phyloP scores from a whole-genome alignment of 2,888 invertebrate genomes.

The Gasteruption jaculator region DNA sequence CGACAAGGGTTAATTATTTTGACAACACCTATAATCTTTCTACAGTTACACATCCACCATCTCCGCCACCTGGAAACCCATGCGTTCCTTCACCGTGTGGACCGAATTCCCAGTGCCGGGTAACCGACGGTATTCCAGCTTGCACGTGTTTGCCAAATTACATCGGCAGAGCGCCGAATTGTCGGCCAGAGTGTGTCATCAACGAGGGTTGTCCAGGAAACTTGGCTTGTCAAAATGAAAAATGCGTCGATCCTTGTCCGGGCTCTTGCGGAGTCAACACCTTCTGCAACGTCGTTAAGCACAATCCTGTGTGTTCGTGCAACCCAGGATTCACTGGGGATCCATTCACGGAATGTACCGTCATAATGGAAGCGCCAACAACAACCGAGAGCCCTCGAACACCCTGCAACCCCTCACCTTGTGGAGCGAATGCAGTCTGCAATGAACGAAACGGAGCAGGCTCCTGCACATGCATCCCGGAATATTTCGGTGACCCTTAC shows the following conservation, averaged over 20 bases:
- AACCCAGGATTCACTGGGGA: slow-evolving; percentile 76
- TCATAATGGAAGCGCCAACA: slow-evolving; percentile 50
- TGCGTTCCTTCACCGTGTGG: slow-evolving; percentile 83
- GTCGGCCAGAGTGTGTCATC: slow-evolving; percentile 80
- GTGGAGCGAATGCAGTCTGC: slow-evolving; percentile 81
- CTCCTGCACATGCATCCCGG: slow-evolving; percentile 75
- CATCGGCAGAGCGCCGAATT: slow-evolving; percentile 79
- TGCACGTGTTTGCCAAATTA: slow-evolving; percentile 78
- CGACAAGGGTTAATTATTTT: neutral
- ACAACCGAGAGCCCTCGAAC: slow-evolving; percentile 61
- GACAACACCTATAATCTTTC: neutral
- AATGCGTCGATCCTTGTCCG: slow-evolving; percentile 78
- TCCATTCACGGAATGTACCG: slow-evolving; percentile 73
- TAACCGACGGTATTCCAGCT: slow-evolving; percentile 70
- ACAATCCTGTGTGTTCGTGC: slow-evolving; percentile 80
- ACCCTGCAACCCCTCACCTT: slow-evolving; percentile 83
- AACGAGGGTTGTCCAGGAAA: slow-evolving; percentile 82
- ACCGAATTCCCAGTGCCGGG: slow-evolving; percentile 76
- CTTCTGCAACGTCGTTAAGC: slow-evolving; percentile 75
- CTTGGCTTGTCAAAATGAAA: slow-evolving; percentile 77
- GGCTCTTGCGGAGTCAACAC: slow-evolving; percentile 80
- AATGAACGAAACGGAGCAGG: slow-evolving; percentile 79
- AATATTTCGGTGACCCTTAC: slow-evolving; percentile 85
- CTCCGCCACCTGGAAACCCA: slow-evolving; percentile 62
- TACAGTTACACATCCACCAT: slow-evolving; percentile 19